Percentiles rank a stretch among this genome's conserved stretches.
These are phyloP conservation scores for Danio aesculapii DNA, from an alignment of 2,797 vertebrate genomes.

Conservation along the genomic window DNA sequence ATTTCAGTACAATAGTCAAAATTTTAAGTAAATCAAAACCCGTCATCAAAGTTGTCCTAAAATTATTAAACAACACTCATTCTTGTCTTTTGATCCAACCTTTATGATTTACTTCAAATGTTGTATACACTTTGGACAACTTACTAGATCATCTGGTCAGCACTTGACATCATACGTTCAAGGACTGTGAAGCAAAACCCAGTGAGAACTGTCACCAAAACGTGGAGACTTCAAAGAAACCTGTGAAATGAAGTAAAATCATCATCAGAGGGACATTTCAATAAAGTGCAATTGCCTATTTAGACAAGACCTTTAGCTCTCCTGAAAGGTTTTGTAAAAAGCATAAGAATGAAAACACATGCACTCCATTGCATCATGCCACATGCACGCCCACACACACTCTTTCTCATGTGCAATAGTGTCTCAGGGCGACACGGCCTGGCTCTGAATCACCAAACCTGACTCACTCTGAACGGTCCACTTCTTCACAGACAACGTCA, in stretches of 20 bases:
- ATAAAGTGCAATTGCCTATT: background rate
- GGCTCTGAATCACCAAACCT: constrained; percentile 76
- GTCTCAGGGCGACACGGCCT: constrained; percentile 65
- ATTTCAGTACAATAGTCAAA: no score
- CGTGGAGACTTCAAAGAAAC: background rate
- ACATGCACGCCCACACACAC: constrained; percentile 46
- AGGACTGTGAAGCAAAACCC: background rate
- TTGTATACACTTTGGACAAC: background rate
- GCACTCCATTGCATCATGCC: constrained; percentile 13
- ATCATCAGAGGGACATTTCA: background rate
- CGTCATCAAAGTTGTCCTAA: no score
- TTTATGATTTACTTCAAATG: no score
- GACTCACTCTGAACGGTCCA: constrained; percentile 81
- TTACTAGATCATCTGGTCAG: background rate
- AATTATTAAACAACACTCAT: no score
- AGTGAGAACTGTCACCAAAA: background rate
- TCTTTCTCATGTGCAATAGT: constrained; percentile 19
- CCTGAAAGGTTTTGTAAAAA: constrained; percentile 19
- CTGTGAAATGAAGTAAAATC: background rate
- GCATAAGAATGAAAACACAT: constrained; percentile 1
- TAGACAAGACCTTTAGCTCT: background rate
- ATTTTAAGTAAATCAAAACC: no score
- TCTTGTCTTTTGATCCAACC: no score
- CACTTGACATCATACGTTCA: background rate
- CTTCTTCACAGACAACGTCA: constrained; percentile 75